Evolutionary conservation across 1,140 invertebrate species (phyloP), one percentile per base, ranked within the genome.

Genomic region (Halictus rubicundus): DNA sequence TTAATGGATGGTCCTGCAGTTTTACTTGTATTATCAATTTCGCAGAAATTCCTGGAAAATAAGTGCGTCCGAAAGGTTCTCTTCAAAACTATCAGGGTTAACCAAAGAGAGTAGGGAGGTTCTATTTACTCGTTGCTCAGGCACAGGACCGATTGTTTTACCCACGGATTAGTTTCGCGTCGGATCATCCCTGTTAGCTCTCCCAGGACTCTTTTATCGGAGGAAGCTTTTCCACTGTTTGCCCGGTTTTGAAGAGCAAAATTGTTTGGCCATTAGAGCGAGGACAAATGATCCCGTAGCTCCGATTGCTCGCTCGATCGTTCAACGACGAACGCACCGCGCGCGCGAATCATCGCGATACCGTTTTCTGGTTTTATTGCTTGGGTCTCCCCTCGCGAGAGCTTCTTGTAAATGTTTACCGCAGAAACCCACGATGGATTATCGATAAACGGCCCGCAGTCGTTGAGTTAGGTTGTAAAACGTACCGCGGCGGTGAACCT

Each of bases 361-460:
- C 52, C 42, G 61, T 66, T 39, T 19, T 21, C 10, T 57, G 14
- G n/a, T 75, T 75, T 75, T 68, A 42, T 54, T 68, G n/a, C 4
- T 32, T 7, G 4, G 23, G 21, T 21, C 14, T 1, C n/a, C 2
- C 16, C 7, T 32, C n/a, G n/a, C 21, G 25, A 12, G 21, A 39
- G 25, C n/a, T 46, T 14, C 46, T 25, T 46, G 32, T 27, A 57
- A 66, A 75, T 65, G 42, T 75, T 68, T 68, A 21, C 63, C 23
- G 2, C 14, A 49, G 9, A 32, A 16, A 9, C 49, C n/a, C 32
- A 1, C 32, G 3, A 39, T 21, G n/a, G 23, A 75, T 68, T 57
- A 46, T 68, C 63, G 49, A 68, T 27, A 16, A 68, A 68, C 37
- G 32, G 0, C 21, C 1, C 54, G 8, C 42, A 25, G 37, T 14